These are phyloP conservation scores for Adelphocoris suturalis DNA, from an alignment of 2,888 invertebrate genomes.

Conservation along the genomic window DNA sequence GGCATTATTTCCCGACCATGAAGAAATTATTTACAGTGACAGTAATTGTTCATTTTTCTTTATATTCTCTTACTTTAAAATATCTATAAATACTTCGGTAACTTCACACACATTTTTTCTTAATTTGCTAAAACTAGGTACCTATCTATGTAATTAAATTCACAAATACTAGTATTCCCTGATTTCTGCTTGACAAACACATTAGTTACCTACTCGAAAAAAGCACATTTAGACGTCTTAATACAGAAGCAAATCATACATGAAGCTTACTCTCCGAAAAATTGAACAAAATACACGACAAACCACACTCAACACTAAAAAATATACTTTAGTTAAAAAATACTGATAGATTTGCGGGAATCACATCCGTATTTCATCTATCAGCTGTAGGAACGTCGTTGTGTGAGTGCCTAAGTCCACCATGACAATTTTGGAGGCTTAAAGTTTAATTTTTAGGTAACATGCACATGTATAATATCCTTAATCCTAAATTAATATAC, in stretches of 20 bases:
- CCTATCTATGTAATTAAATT: background rate
- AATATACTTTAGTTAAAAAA: slow-evolving; percentile 3
- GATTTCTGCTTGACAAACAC: background rate
- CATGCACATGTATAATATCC: background rate
- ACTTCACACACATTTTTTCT: background rate
- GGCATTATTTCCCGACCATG: background rate
- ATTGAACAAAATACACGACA: slow-evolving; percentile 11
- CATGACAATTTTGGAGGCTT: slow-evolving; percentile 24
- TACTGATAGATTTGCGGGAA: background rate
- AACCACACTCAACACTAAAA: slow-evolving; percentile 29
- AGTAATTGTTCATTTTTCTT: slow-evolving; percentile 18
- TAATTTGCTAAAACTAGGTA: background rate
- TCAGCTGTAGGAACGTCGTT: slow-evolving; percentile 69
- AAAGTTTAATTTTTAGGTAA: background rate
- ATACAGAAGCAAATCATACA: background rate
- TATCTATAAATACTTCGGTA: background rate
- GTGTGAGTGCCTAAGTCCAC: slow-evolving; percentile 66
- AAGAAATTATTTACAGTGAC: background rate
- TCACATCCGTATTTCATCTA: slow-evolving; percentile 8
- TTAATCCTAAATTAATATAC: background rate
- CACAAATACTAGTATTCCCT: background rate
- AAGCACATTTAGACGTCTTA: background rate
- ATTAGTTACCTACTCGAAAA: background rate
- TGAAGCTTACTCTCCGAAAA: background rate
- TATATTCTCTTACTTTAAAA: background rate